Base-by-base conservation (phyloP, 2,888 invertebrate genomes). In the Coecobrya sp. region DNA sequence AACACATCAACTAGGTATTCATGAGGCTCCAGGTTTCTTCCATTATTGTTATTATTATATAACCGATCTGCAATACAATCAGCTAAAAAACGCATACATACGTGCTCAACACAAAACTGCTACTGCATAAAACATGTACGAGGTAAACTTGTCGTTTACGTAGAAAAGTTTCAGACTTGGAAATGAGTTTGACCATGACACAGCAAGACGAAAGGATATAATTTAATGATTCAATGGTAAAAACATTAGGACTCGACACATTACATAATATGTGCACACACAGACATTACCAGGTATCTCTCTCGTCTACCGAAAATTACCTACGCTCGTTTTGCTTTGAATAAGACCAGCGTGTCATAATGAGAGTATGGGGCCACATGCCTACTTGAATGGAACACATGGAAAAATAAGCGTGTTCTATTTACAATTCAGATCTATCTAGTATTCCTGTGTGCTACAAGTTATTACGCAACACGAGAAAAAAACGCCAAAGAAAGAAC, bases 181-280 rank as follows among this genome's bases (percentile, higher is more conserved):
- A 85, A 85, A 85, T 68, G 49, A 85, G 85, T 85, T 85, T 85
- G 85, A 85, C 85, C 85, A 85, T 85, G 85, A 85, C 85, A 85
- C n/a, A 85, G 85, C 65, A 84, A 84, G 49, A 68, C 49, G 10
- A 59, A 68, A 45, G 59, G 45, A 45, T 85, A 65, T 68, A 68
- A 85, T 85, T 85, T 85, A 68, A 85, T 68, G 49, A 49, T 22
- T 68, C 85, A 85, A 68, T 85, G 76, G 76, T n/a, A 79, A 73
- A 73, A 73, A 45, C 73, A 73, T 73, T 73, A 73, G 42, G n/a
- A 73, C n/a, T 7, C 36, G 13, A 49, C 65, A 27, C 73, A 11
- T 11, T 73, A 73, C 19, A 73, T 19, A 73, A 73, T 73, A 49
- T 49, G 76, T 49, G 22, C 27, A 52, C 76, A 49, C 27, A 52